A percentile compares a stretch with the other conserved stretches of the same genome.
These are phyloP conservation scores for Chinchilla lanigera DNA, from an alignment of 2,113 vertebrate species.

Conservation along the genomic window DNA sequence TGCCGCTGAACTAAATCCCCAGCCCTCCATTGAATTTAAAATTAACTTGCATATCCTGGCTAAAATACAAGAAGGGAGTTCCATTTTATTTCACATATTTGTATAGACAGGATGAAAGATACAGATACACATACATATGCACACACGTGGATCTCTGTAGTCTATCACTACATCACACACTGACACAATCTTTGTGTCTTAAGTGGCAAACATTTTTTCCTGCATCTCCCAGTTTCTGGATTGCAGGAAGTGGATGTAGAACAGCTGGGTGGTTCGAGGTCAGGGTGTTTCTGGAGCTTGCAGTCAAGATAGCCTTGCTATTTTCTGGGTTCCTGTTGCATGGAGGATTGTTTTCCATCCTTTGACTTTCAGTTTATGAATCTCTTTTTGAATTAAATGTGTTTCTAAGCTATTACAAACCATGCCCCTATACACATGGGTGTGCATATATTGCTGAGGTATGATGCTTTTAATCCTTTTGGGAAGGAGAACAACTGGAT, in stretches of 20 bases:
- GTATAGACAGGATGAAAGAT: background rate
- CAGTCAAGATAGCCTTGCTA: background rate
- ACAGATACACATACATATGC: background rate
- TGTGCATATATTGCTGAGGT: too few relatives aligned
- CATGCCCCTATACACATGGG: too few relatives aligned
- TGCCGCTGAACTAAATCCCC: too few relatives aligned
- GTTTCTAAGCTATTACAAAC: background rate
- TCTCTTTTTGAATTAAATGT: background rate
- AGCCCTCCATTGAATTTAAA: slow-evolving; percentile 31
- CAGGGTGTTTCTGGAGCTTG: background rate
- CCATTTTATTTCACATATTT: slow-evolving; percentile 23
- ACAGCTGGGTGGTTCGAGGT: background rate
- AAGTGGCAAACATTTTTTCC: background rate
- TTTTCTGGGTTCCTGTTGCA: background rate
- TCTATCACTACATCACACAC: background rate
- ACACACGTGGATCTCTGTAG: background rate
- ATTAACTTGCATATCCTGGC: background rate
- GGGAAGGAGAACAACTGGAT: too few relatives aligned
- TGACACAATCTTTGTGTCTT: background rate
- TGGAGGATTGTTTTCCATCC: background rate
- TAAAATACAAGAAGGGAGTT: background rate
- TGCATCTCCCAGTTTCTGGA: background rate
- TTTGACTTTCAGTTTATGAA: background rate
- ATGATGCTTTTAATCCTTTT: too few relatives aligned
- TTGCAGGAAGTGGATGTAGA: background rate